Evolutionary conservation across 2,113 vertebrate species (phyloP), one percentile per base, ranked within the genome.

Genomic region (Thalassoma bifasciatum): DNA sequence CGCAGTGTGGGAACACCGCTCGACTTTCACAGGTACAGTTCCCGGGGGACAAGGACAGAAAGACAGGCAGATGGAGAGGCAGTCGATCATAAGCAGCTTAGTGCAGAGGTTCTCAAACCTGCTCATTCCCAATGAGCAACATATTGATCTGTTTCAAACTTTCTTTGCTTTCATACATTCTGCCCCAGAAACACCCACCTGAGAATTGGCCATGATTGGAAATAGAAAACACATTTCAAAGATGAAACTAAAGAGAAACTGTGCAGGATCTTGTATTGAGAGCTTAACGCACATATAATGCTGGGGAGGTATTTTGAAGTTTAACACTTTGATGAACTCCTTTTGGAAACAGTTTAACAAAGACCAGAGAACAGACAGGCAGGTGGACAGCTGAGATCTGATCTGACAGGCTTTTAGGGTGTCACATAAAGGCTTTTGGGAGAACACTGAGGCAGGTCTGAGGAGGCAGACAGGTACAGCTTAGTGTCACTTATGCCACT

Each of bases 21-120:
- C 61, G 19, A 70, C 80, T 87, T 89, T 92, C 84, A 89, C 86
- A 83, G 86, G 87, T 89, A 90, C 88, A 90, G 79, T 72, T 86
- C 86, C 82, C 85, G 6, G n/a, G 82, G 81, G 91, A 88, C 77
- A 2, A 83, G 60, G 56, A 73, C 79, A 80, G 82, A 87, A 11
- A 89, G 84, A 82, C 84, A 67, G 75, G 71, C 85, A 83, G 86
- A 79, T 84, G 81, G 81, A 77, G 77, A 83, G 79, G 83, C 69
- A 79, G 85, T 62, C 26, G 52, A 76, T 86, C 72, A 67, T 66
- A 80, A 85, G 86, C 71, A 70, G 83, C 85, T 87, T 76, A 79
- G 69, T 72, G 65, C 86, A 85, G 81, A 79, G 78, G 80, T 81
- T 84, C 69, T 60, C 54, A 13, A 76, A 79, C 81, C 68, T n/a